Evolutionary conservation across 2,113 vertebrate species (phyloP).

Genomic region (Macquaria ambigua): DNA sequence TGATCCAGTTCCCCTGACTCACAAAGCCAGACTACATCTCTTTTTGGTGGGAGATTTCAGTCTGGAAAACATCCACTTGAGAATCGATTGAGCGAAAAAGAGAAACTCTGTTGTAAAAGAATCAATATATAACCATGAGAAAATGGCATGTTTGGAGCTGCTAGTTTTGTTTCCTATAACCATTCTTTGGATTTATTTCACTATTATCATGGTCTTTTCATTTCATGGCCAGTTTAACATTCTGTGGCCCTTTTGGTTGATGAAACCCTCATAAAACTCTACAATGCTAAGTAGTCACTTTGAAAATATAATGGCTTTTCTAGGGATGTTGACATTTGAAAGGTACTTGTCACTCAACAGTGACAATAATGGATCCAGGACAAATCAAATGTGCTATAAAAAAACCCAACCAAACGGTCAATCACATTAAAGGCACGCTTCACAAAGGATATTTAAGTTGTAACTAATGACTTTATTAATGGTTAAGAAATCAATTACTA

Average conservation of each 20-base stretch:
- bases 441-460: background rate
- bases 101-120: constrained; percentile 5
- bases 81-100: background rate
- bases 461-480: background rate
- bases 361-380: background rate
- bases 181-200: background rate
- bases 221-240: constrained; percentile 9
- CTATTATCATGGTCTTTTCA: background rate
- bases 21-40: background rate
- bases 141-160: background rate
- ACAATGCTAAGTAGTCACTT: background rate
- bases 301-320: background rate
- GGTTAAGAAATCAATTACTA: background rate
- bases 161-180: background rate
- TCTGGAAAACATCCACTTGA: constrained; percentile 6
- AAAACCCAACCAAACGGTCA: background rate
- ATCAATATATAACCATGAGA: background rate
- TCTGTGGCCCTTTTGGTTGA: background rate
- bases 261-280: background rate
- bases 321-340: background rate
- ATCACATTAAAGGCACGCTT: background rate
- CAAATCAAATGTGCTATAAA: background rate
- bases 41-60: background rate
- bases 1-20: background rate
- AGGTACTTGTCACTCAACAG: background rate